A percentile compares a stretch with the other conserved stretches of the same genome.
phyloP scores from a whole-genome alignment of 2,888 invertebrate genomes.

The Sarcophaga subvicina region DNA sequence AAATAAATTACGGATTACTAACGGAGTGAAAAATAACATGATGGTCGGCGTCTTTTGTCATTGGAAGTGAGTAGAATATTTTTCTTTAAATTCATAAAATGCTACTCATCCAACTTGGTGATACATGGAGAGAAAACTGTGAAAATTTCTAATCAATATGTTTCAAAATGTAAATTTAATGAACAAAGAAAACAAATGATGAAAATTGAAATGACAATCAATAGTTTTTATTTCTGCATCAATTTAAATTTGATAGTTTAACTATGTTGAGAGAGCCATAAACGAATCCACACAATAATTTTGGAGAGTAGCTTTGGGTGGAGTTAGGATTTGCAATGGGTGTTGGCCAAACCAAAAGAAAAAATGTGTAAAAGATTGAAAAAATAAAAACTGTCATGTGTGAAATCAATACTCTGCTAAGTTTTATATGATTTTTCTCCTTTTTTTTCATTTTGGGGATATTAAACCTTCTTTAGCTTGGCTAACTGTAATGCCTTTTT shows the following conservation, averaged over 20 bases:
- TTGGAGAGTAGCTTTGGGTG: not conserved
- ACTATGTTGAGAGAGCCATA: constrained; percentile 18
- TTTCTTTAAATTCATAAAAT: no score
- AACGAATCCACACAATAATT: not conserved
- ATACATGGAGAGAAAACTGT: no score
- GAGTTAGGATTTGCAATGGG: not conserved
- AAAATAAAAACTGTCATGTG: not conserved
- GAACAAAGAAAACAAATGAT: no score
- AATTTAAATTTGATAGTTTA: constrained; percentile 18
- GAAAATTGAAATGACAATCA: constrained; percentile 26
- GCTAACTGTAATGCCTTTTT: not conserved
- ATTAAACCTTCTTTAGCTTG: not conserved
- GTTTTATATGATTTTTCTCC: not conserved
- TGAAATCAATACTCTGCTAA: constrained; percentile 12
- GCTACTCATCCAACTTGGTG: no score
- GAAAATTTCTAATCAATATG: no score
- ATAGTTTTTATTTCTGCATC: constrained; percentile 48
- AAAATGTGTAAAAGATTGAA: not conserved
- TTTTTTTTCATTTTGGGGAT: not conserved
- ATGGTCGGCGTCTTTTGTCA: no score
- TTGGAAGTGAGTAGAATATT: no score
- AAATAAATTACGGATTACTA: no score
- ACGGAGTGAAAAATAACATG: no score
- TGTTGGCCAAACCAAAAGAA: constrained; percentile 7
- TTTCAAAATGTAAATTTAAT: no score